Conservation (phyloP, 2,888 invertebrate species). For the Anticlea derivata region DNA sequence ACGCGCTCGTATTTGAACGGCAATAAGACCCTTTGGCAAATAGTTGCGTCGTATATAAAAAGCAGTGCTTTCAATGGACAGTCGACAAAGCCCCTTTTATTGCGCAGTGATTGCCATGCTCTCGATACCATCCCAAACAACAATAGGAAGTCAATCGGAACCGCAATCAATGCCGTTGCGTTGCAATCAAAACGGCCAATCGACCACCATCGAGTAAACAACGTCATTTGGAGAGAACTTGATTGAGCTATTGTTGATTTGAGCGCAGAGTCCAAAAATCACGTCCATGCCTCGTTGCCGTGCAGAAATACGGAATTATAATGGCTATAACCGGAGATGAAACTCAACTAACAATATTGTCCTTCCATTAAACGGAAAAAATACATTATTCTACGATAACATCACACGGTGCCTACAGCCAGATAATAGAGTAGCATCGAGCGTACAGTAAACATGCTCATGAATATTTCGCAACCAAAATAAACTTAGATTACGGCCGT, state of each 20-base stretch:
- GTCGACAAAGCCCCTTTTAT: neutral
- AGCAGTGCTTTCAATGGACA: neutral
- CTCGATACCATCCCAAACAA: constrained; percentile 16
- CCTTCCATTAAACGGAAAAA: constrained; percentile 22
- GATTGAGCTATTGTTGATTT: constrained; percentile 42
- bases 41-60: constrained; percentile 13
- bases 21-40: no score
- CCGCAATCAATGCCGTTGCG: constrained; percentile 32
- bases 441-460: constrained; percentile 16
- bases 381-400: constrained; percentile 28
- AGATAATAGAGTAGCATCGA: constrained; percentile 10
- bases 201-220: constrained; percentile 46
- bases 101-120: constrained; percentile 7
- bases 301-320: constrained; percentile 16
- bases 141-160: constrained; percentile 29
- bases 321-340: constrained; percentile 47
- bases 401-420: constrained; percentile 9
- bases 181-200: constrained; percentile 43
- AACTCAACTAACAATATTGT: constrained; percentile 38
- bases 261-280: constrained; percentile 36
- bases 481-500: constrained; percentile 25
- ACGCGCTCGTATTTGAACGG: no score
- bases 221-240: constrained; percentile 45
- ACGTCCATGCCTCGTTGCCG: constrained; percentile 34
- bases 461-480: constrained; percentile 28